Conservation (phyloP, 2,888 invertebrate genomes). For the Thecocarcelia acutangulata region DNA sequence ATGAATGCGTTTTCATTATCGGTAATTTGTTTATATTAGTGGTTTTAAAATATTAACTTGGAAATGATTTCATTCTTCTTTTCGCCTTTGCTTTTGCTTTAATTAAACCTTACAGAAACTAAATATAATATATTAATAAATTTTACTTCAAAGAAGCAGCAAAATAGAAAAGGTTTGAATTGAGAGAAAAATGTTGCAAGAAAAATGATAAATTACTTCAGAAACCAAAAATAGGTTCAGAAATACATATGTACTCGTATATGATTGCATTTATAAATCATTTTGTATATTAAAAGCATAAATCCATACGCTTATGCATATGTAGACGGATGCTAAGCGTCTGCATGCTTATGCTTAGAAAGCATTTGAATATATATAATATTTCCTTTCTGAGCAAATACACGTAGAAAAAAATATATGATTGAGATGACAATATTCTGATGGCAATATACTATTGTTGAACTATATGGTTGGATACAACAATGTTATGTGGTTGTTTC, state of each 20-base stretch:
- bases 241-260: too few relatives aligned
- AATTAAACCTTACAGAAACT: conserved; percentile 52
- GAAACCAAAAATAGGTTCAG: conserved; percentile 9
- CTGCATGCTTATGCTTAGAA: too few relatives aligned
- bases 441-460: too few relatives aligned
- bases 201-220: conserved; percentile 54
- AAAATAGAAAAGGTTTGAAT: conserved; percentile 3
- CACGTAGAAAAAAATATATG: too few relatives aligned
- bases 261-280: not conserved
- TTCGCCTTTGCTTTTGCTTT: conserved; percentile 6
- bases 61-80: conserved; percentile 6
- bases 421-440: too few relatives aligned
- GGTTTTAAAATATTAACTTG: conserved; percentile 4
- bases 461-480: too few relatives aligned
- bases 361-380: too few relatives aligned
- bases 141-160: conserved; percentile 1
- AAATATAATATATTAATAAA: conserved; percentile 38
- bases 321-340: too few relatives aligned
- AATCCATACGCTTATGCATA: too few relatives aligned
- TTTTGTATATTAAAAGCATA: too few relatives aligned
- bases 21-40: conserved; percentile 50
- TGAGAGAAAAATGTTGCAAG: not conserved
- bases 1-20: conserved; percentile 34
- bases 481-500: too few relatives aligned
- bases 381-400: too few relatives aligned